Evolutionary conservation across 2,888 invertebrate species (phyloP).

Genomic region (Hymenopus coronatus): DNA sequence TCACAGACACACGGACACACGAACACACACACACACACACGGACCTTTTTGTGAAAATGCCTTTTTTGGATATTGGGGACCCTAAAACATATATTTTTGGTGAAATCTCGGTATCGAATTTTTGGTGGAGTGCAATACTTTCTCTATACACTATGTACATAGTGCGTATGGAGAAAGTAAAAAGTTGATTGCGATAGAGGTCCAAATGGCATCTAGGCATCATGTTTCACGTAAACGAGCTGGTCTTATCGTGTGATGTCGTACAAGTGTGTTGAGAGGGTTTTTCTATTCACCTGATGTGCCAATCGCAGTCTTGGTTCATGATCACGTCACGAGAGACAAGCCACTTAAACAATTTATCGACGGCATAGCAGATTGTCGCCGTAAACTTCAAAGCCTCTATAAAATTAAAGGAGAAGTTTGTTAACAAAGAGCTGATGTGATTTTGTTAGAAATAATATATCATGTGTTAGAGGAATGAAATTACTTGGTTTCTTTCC

Average conservation of each 20-base stretch:
- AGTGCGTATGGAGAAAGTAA: neutral
- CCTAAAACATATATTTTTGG: too few relatives aligned
- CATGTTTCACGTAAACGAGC: neutral
- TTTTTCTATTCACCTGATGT: neutral
- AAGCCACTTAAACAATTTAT: neutral
- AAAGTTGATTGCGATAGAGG: neutral
- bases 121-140: too few relatives aligned
- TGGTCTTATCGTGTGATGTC: neutral
- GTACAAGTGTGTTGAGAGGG: neutral
- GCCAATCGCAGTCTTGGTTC: neutral
- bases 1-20: too few relatives aligned
- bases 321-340: neutral
- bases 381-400: neutral
- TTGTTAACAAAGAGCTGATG: neutral
- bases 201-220: neutral
- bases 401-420: neutral
- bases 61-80: too few relatives aligned
- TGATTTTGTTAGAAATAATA: neutral
- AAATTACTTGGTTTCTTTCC: neutral
- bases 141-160: too few relatives aligned
- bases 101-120: too few relatives aligned
- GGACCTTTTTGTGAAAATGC: too few relatives aligned
- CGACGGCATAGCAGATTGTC: neutral
- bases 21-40: too few relatives aligned
- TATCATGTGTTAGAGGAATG: neutral